These are phyloP conservation scores for Xiphias gladius DNA, from an alignment of 2,113 vertebrate genomes.

Conservation along the genomic window DNA sequence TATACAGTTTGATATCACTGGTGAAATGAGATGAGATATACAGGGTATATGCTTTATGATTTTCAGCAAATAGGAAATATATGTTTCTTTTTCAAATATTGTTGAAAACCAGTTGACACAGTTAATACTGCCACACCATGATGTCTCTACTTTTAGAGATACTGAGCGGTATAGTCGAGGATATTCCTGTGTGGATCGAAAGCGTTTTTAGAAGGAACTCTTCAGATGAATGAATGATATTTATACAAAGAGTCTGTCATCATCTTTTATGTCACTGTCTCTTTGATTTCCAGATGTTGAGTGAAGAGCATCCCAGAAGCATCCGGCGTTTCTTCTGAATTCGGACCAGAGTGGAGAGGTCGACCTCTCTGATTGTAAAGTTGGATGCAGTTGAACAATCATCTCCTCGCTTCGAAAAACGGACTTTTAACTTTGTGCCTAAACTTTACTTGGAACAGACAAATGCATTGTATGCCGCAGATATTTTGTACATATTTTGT, in stretches of 20 bases:
- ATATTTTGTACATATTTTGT: slow-evolving; percentile 82
- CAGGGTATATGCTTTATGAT: not conserved
- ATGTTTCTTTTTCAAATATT: too few species aligned
- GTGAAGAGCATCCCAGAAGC: slow-evolving; percentile 25
- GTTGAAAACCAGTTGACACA: too few species aligned
- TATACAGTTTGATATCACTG: not conserved
- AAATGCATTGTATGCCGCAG: slow-evolving; percentile 94
- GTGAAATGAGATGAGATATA: not conserved
- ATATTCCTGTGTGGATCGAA: too few species aligned
- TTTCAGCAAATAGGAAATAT: not conserved
- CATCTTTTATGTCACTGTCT: slow-evolving; percentile 21
- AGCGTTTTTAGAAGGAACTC: not conserved
- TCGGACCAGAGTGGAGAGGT: slow-evolving; percentile 75
- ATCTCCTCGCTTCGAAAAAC: slow-evolving; percentile 85
- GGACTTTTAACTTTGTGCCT: slow-evolving; percentile 96
- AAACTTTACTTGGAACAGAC: slow-evolving; percentile 89
- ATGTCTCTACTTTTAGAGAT: too few species aligned
- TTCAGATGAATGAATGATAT: not conserved
- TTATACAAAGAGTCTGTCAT: not conserved
- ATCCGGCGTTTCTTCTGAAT: slow-evolving; percentile 55
- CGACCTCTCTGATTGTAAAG: slow-evolving; percentile 81
- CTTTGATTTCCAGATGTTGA: slow-evolving; percentile 52
- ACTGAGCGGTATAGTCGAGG: too few species aligned
- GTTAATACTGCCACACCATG: too few species aligned
- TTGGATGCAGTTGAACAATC: slow-evolving; percentile 92